Percentiles rank a stretch among this genome's conserved stretches.
These are phyloP conservation scores for Eulemur rufifrons DNA, from an alignment of 2,113 vertebrate species.

Conservation along the genomic window DNA sequence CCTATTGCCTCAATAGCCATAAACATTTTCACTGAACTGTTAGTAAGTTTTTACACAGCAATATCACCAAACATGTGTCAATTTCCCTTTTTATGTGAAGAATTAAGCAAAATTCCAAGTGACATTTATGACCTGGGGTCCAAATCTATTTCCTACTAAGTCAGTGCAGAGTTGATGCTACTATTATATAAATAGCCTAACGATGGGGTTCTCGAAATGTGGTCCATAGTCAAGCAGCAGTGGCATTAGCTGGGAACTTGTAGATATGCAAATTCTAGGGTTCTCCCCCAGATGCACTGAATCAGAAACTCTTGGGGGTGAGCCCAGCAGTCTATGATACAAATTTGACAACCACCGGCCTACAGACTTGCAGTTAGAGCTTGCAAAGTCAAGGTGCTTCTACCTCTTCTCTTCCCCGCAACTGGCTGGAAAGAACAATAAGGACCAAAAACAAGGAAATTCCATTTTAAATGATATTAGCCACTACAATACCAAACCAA, in stretches of 20 bases:
- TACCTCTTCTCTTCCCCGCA: not conserved
- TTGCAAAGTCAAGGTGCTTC: not conserved
- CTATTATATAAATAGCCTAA: not conserved
- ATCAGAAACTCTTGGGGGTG: not conserved
- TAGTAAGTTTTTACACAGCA: constrained; percentile 12
- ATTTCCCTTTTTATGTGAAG: not conserved
- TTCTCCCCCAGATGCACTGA: not conserved
- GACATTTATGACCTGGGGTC: constrained; percentile 37
- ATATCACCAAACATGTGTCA: constrained; percentile 25
- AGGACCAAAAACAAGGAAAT: constrained; percentile 31
- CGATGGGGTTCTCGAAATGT: not conserved
- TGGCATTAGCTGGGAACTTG: not conserved
- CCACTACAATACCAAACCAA: not conserved
- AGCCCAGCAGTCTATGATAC: not conserved
- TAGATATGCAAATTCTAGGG: not conserved
- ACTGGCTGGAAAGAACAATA: not conserved
- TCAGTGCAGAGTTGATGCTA: not conserved
- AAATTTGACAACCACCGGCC: not conserved
- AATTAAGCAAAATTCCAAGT: constrained; percentile 16
- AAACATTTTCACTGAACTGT: constrained; percentile 48
- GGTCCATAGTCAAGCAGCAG: not conserved
- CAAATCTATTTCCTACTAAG: not conserved
- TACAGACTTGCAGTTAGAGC: not conserved
- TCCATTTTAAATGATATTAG: constrained; percentile 42
- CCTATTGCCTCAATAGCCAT: not conserved